Conservation (phyloP, 2,113 vertebrate genomes). For the Peromyscus polionotus region DNA sequence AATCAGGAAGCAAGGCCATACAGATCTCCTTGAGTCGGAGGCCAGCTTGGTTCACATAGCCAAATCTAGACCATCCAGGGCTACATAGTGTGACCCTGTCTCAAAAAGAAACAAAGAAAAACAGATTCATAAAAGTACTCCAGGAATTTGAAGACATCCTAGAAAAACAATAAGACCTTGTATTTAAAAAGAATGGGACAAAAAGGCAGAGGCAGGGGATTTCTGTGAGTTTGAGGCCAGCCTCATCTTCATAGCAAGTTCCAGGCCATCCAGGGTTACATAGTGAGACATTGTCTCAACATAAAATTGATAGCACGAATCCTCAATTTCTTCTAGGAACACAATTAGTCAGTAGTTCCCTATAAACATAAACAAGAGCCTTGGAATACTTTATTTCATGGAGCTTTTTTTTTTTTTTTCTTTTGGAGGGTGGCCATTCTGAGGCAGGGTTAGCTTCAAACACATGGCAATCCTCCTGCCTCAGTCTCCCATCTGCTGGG, state of each 20-base stretch:
- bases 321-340: constrained; percentile 46
- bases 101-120: neutral
- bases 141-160: neutral
- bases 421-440: neutral
- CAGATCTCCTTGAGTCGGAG: neutral
- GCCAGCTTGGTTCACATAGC: neutral
- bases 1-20: neutral
- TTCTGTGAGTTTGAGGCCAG: neutral
- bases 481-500: neutral
- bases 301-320: neutral
- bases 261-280: too few species aligned
- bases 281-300: neutral
- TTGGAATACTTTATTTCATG: neutral
- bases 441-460: neutral
- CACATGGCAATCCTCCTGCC: neutral
- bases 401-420: neutral
- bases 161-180: neutral
- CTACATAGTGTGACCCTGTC: neutral
- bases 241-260: neutral
- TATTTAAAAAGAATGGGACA: neutral
- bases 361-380: neutral
- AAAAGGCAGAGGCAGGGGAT: neutral
- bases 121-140: neutral
- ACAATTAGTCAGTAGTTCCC: neutral
- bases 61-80: neutral